These are phyloP conservation scores for Gastrophysa polygoni DNA, from an alignment of 2,888 invertebrate genomes.

Conservation along the genomic window DNA sequence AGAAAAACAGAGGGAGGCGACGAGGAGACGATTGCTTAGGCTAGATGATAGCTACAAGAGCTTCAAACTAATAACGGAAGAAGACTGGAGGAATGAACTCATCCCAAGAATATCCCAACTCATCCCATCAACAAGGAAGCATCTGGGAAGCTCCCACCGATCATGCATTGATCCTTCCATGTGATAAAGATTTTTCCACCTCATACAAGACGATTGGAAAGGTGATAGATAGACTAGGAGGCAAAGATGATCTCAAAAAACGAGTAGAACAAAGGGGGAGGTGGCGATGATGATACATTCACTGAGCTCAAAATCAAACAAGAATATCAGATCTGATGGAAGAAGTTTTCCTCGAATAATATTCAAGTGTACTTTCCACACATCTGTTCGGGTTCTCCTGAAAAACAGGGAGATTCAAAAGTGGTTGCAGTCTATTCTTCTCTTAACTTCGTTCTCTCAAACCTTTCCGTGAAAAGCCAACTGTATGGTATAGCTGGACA, in stretches of 20 bases:
- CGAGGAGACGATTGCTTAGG: conserved; percentile 4
- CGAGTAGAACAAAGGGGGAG: conserved; percentile 20
- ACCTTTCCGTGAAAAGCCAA: conserved; percentile 2
- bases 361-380: too few species aligned
- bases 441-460: background rate
- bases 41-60: conserved; percentile 16
- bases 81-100: background rate
- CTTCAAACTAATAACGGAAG: conserved; percentile 16
- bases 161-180: conserved; percentile 19
- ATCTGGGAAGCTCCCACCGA: conserved; percentile 22
- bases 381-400: too few species aligned
- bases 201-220: background rate
- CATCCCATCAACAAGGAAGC: background rate
- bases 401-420: too few species aligned
- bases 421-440: too few species aligned
- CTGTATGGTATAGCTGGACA: conserved; percentile 4
- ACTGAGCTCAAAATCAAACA: too few species aligned
- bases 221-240: conserved; percentile 24
- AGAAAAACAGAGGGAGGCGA: background rate
- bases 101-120: conserved; percentile 1
- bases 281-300: conserved; percentile 30
- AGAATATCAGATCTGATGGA: too few species aligned
- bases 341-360: too few species aligned
- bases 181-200: conserved; percentile 6
- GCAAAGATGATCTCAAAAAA: conserved; percentile 16